These are phyloP conservation scores for Harpegnathos saltator DNA, from an alignment of 1,140 invertebrate genomes.

Conservation along the genomic window DNA sequence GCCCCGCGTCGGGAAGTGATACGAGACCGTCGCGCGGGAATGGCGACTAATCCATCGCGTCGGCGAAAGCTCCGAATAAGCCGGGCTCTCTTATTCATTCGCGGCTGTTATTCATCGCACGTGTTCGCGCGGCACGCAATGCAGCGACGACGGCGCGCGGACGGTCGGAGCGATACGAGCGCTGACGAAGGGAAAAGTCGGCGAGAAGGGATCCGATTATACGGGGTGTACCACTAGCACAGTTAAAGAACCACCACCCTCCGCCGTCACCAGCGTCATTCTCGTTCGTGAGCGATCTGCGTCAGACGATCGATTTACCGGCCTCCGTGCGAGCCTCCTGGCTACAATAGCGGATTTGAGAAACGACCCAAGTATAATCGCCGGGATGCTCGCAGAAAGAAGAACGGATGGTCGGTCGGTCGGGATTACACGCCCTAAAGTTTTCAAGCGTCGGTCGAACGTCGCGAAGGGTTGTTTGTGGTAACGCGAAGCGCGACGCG, in stretches of 20 bases:
- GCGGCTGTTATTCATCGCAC: constrained; percentile 3
- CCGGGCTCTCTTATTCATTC: constrained; percentile 13
- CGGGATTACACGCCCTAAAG: constrained; percentile 59
- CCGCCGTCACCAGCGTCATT: not conserved
- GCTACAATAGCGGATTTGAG: constrained; percentile 52
- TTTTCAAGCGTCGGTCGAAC: constrained; percentile 62
- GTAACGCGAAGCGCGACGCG: constrained; percentile 58
- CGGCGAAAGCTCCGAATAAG: constrained; percentile 17
- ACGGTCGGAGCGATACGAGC: not conserved
- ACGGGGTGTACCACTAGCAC: constrained; percentile 17
- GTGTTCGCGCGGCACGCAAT: constrained; percentile 32
- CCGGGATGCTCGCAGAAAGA: constrained; percentile 48
- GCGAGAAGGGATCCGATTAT: constrained; percentile 41
- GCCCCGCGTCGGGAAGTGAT: too few species aligned
- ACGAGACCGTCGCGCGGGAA: too few species aligned
- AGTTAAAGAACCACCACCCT: not conserved
- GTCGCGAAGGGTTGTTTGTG: constrained; percentile 54
- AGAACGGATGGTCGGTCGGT: constrained; percentile 2
- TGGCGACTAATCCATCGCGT: not conserved
- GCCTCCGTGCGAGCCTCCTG: not conserved
- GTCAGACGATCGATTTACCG: constrained; percentile 54
- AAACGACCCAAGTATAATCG: constrained; percentile 48
- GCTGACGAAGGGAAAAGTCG: constrained; percentile 36
- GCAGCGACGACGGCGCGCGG: constrained; percentile 15
- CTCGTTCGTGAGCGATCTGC: constrained; percentile 43